Evolutionary conservation across 1,140 invertebrate species (phyloP), one percentile per base, ranked within the genome.

Genomic region (Brachionus koreanus): DNA sequence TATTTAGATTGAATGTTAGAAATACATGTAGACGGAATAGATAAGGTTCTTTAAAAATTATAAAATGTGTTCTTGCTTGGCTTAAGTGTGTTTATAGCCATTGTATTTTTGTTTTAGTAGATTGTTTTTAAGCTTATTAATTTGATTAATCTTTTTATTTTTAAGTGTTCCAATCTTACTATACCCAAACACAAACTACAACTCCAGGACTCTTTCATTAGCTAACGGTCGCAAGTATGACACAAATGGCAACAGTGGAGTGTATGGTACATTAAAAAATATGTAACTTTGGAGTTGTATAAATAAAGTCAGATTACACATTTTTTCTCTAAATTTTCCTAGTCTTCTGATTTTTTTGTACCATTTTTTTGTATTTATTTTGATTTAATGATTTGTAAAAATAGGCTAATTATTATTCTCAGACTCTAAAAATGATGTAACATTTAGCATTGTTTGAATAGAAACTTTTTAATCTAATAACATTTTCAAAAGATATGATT

Each of bases 151-250:
- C 5, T 74, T 25, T 46, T 46, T 33, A 12, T 46, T 74, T 74
- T 74, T 46, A 29, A 74, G 69, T 74, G 69, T 74, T 25, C 69
- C 69, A 74, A 74, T 74, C 69, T 35, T 74, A 74, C 23, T 74
- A 74, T 74, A 74, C 69, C 69, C 69, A 43, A 74, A 74, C 69
- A 46, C 69, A 43, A 74, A 46, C 69, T 74, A 74, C 69, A 46
- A 19, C 69, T 43, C 69, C 39, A 74, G 69, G 42, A 74, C 69
- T 33, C 43, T 74, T 43, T 74, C 69, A 74, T 33, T 74, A 74
- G 69, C 69, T 16, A 46, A 43, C 25, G 42, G 42, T 23, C 39
- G 69, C 4, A 74, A 74, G 43, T 74, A 46, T 74, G 69, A 74
- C 29, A 5, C 35, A 16, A 69, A 69, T 16, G 37, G 37, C 37